A percentile compares a stretch with the other conserved stretches of the same genome.
Evolutionary conservation across 2,888 invertebrate genomes (phyloP).

Genomic region (Bimastos eiseni): DNA sequence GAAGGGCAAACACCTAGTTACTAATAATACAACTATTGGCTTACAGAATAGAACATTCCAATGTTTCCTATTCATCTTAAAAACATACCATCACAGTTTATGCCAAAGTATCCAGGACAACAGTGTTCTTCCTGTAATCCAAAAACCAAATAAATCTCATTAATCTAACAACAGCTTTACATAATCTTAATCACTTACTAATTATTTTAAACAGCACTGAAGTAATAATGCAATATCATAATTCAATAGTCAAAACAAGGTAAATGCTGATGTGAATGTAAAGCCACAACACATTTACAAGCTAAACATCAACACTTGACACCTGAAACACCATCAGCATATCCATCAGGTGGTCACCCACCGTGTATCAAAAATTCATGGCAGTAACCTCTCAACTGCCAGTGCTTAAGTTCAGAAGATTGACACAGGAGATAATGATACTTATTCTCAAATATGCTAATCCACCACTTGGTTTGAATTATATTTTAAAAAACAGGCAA

Average conservation of each 20-base stretch:
- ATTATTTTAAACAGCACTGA: not conserved
- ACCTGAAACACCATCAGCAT: no score
- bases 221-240: not conserved
- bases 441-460: not conserved
- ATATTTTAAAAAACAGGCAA: no score
- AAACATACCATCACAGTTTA: slow-evolving; percentile 26
- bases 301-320: not conserved
- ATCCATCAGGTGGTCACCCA: no score
- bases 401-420: not conserved
- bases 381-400: not conserved
- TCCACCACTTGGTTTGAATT: no score
- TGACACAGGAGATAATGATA: not conserved
- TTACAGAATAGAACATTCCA: not conserved
- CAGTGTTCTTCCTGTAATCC: slow-evolving; percentile 19
- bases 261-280: not conserved
- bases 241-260: not conserved
- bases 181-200: no score
- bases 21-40: no score
- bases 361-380: no score
- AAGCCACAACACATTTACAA: not conserved
- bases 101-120: slow-evolving; percentile 29
- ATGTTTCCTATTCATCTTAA: not conserved
- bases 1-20: no score
- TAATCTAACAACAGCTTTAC: not conserved
- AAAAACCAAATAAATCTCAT: no score